Base-by-base conservation (phyloP, 2,888 invertebrate species). In the Tupiocoris notatus region DNA sequence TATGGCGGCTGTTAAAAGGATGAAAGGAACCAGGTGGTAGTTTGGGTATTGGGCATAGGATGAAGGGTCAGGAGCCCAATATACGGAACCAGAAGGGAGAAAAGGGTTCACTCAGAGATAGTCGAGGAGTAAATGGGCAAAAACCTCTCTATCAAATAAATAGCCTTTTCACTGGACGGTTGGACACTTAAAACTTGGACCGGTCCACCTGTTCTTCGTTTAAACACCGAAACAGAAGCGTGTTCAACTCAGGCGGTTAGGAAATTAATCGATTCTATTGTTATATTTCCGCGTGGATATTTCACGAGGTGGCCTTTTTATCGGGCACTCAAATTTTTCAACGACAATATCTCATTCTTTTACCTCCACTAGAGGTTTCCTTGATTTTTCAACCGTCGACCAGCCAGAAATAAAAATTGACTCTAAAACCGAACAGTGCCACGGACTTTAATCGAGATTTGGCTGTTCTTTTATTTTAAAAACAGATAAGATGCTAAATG, bases 61-160 rank as follows among this genome's bases (percentile, higher is more conserved):
- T 39, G 39, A 12, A 12, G 39, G 39, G 39, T 39, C 39, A 39
- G 39, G 39, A 39, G 3, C 39, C 39, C 39, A 39, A 39, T 39
- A 39, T 39, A 39, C 39, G 39, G 39, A 12, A 3, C 39, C 39
- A 39, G 39, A 39, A 39, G 39, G 12, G 39, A 39, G 39, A 39
- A 39, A 39, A 39, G 39, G 39, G 39, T 39, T 39, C 39, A 39
- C 39, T 39, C 39, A 12, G 39, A 39, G 39, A 39, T 39, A 39
- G 39, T 39, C 39, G 39, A 39, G 39, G 39, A 39, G 73, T 39
- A 63, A 73, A 73, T 63, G 63, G 58, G 62, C 73, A 63, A 73
- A 65, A 73, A 62, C 73, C 73, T 62, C 73, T 73, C 73, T 73
- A 73, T 73, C 73, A 73, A 73, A 73, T 73, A 73, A 73, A 39